Base-by-base conservation (phyloP, 2,888 invertebrate genomes). In the Drosophila subsilvestris region DNA sequence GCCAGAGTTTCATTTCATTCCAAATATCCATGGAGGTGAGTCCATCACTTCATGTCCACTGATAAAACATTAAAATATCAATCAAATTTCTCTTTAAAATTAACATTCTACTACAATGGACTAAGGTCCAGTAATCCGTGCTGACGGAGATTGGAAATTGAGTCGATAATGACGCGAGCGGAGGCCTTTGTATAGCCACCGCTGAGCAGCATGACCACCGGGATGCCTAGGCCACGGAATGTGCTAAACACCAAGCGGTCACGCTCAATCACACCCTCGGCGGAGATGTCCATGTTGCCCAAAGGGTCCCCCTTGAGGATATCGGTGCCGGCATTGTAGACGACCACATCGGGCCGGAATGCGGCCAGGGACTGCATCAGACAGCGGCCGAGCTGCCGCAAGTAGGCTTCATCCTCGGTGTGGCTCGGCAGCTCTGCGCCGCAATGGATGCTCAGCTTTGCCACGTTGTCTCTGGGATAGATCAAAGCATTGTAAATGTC, bases 291-390 rank as follows among this genome's bases (percentile, higher is more conserved):
- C 85, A 98, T 92, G 53, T 93, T 92, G 0, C 98, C 98, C 7
- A 98, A 92, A 0, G 95, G 95, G 91, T 98, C 98, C 0, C 95
- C 95, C 67, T 94, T 93, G 43, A 98, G 92, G 37, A 97, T 93
- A 90, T 98, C 98, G 0, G 98, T 98, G 0, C 98, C 98, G n/a
- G 98, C 98, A 92, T 98, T 98, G 92, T 97, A 98, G n/a, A 98
- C 94, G 50, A 98, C 92, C 25, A 98, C 93, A 89, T 98, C 95
- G 0, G 98, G 97, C 57, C 92, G 92, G 89, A 96, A 97, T 87
- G 96, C 95, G 1, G 93, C 90, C 22, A 97, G 90, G 0, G 96
- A 95, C 47, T 93, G 94, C 76, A 94, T 93, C 20, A 97, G 92
- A 86, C 95, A 94, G 68, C 96, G 97, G 89, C 43, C 93, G 14